phyloP scores from a whole-genome alignment of 2,888 invertebrate genomes.

The Cosmorhoe ocellata region DNA sequence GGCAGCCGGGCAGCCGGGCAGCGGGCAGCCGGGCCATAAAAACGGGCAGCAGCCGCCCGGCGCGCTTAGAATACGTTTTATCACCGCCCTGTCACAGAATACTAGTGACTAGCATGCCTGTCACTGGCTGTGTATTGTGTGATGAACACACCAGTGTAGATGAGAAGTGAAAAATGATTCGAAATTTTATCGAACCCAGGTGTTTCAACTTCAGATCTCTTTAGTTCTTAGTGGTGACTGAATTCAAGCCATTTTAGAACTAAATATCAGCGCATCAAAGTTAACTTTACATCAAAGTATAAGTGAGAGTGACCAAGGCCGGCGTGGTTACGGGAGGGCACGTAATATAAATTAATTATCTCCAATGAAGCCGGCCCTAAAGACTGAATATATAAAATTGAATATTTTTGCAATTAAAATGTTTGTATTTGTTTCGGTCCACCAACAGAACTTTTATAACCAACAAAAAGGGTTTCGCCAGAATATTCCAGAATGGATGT shows the following conservation, averaged over 20 bases:
- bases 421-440: conserved; percentile 17
- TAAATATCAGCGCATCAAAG: not conserved
- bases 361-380: conserved; percentile 7
- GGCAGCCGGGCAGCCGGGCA: no score
- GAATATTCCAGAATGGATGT: not conserved
- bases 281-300: not conserved
- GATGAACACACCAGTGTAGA: no score
- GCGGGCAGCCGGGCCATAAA: no score
- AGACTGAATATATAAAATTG: conserved; percentile 20
- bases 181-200: no score
- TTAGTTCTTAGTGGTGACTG: no score
- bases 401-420: conserved; percentile 21
- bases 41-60: conserved; percentile 10
- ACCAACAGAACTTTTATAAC: conserved; percentile 1
- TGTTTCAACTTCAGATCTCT: no score
- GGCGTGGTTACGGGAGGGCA: conserved; percentile 14
- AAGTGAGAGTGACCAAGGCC: conserved; percentile 1
- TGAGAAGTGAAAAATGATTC: no score
- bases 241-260: not conserved
- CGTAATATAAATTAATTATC: conserved; percentile 27
- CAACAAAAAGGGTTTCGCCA: not conserved
- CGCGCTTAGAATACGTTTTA: conserved; percentile 20
- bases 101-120: not conserved
- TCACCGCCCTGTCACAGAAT: conserved; percentile 14
- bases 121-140: no score